Conservation (phyloP, 2,888 invertebrate genomes). For the Phrixothrix hirtus region DNA sequence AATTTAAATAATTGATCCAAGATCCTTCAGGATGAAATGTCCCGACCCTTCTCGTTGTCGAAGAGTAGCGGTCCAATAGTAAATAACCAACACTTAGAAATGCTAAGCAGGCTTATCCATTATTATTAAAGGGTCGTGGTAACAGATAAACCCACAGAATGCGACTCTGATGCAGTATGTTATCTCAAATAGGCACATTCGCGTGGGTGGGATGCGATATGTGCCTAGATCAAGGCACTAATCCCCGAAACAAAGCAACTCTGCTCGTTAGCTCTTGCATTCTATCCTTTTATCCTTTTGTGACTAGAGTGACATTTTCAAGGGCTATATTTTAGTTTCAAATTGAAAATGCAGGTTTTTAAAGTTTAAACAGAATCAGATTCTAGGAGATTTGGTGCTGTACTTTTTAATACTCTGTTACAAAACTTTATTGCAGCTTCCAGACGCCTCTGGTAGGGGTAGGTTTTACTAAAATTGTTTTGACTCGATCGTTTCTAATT, state of each 20-base stretch:
- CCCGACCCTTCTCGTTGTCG: no score
- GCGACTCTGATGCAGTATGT: slow-evolving; percentile 23
- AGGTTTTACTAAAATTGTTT: no score
- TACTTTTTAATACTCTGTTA: no score
- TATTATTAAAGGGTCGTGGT: slow-evolving; percentile 12
- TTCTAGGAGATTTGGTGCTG: no score
- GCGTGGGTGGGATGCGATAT: not conserved
- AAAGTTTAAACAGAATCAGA: no score
- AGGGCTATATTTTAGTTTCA: not conserved
- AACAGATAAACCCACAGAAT: slow-evolving; percentile 23
- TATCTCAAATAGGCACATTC: slow-evolving; percentile 21
- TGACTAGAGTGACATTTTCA: not conserved
- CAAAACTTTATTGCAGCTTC: no score
- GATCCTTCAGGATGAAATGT: not conserved
- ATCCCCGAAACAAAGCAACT: not conserved
- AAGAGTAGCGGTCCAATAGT: not conserved
- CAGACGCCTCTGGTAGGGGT: no score
- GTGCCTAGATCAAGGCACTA: not conserved
- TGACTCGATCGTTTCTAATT: no score
- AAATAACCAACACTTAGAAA: not conserved
- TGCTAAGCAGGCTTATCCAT: not conserved
- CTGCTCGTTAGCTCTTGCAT: not conserved
- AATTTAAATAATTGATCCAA: not conserved
- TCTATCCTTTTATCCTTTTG: not conserved
- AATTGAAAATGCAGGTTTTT: no score